Conservation (phyloP, 2,797 vertebrate genomes). For the Semotilus atromaculatus region DNA sequence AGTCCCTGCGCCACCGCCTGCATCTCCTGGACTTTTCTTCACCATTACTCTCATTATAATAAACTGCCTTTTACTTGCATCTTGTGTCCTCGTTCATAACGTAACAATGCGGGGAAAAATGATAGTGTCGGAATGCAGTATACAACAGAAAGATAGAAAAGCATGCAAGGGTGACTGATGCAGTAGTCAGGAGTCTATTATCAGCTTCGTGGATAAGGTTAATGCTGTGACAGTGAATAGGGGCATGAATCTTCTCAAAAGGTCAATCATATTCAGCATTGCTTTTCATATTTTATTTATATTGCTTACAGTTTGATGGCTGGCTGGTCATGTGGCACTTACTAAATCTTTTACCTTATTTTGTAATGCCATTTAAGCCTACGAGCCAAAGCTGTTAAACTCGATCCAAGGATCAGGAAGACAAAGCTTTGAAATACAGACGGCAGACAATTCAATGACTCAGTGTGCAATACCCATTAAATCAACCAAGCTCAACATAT, state of each 20-base stretch:
- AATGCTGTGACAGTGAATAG: constrained; percentile 45
- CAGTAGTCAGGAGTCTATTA: constrained; percentile 55
- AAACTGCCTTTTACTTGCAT: too few relatives aligned
- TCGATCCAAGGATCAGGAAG: background rate
- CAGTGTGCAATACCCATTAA: constrained; percentile 40
- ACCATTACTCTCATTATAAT: too few relatives aligned
- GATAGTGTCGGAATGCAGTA: constrained; percentile 15
- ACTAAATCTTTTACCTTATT: constrained; percentile 5
- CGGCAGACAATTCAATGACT: constrained; percentile 30
- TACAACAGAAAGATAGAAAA: constrained; percentile 16
- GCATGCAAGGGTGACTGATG: constrained; percentile 2
- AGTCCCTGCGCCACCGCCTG: too few relatives aligned
- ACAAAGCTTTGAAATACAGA: constrained; percentile 36
- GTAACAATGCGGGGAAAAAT: constrained; percentile 24
- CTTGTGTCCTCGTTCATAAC: too few relatives aligned
- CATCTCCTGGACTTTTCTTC: too few relatives aligned
- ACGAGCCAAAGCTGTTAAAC: constrained; percentile 8
- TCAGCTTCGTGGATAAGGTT: constrained; percentile 53
- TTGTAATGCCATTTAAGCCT: constrained; percentile 5
- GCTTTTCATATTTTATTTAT: constrained; percentile 69
- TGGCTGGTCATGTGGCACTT: background rate
- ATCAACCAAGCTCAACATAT: constrained; percentile 42
- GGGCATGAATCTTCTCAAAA: constrained; percentile 62
- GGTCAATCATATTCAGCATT: constrained; percentile 73
- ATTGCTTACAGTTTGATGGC: constrained; percentile 53